Percentiles rank a stretch among this genome's conserved stretches.
These are phyloP conservation scores for Drosophila burlai DNA, from an alignment of 1,140 invertebrate genomes.

Conservation along the genomic window DNA sequence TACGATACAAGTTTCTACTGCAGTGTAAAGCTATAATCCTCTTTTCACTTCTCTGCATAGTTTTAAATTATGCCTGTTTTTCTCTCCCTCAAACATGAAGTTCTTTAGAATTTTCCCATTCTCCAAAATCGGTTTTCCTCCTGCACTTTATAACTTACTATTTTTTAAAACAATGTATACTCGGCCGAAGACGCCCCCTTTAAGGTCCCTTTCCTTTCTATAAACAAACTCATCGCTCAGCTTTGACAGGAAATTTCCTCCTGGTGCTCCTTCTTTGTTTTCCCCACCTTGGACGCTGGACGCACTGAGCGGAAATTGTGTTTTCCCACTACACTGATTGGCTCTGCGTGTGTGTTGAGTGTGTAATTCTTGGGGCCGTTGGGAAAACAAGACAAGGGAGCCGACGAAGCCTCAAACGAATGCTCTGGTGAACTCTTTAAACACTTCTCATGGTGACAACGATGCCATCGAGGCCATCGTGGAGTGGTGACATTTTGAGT, in stretches of 20 bases:
- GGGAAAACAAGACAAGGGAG: constrained; percentile 50
- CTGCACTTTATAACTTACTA: constrained; percentile 24
- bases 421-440: constrained; percentile 45
- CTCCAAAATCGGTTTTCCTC: constrained; percentile 1
- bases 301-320: constrained; percentile 48
- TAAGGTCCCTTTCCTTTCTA: constrained; percentile 9
- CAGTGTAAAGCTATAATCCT: not conserved
- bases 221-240: constrained; percentile 10
- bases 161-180: constrained; percentile 31
- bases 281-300: constrained; percentile 36
- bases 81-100: not conserved
- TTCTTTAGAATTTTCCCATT: not conserved
- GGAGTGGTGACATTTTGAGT: constrained; percentile 35
- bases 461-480: constrained; percentile 33
- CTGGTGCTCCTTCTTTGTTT: too few relatives aligned
- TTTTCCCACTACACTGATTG: constrained; percentile 42
- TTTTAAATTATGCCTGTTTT: not conserved
- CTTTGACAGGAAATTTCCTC: constrained; percentile 5
- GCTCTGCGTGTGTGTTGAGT: constrained; percentile 6
- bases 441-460: constrained; percentile 38
- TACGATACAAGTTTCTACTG: too few relatives aligned
- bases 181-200: constrained; percentile 1
- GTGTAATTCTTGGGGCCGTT: constrained; percentile 29
- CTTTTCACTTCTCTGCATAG: not conserved
- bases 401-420: constrained; percentile 15